Conservation (phyloP, 2,113 vertebrate species). For the Sinocyclocheilus anshuiensis region DNA sequence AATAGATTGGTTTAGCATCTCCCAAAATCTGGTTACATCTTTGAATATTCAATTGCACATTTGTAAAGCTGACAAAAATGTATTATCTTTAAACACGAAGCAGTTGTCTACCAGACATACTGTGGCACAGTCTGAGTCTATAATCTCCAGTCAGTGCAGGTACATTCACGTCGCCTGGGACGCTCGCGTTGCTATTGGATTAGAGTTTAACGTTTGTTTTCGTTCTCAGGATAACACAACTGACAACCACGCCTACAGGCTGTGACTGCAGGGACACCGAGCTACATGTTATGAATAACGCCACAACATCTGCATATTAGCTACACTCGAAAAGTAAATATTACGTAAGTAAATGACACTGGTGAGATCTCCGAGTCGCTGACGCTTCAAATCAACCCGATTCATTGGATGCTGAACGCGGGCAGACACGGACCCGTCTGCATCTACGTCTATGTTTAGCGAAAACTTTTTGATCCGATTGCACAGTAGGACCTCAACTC, state of each 20-base stretch:
- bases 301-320: background rate
- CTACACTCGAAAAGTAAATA: constrained; percentile 16
- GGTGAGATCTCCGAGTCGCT: background rate
- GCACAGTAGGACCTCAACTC: too few relatives aligned
- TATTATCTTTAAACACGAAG: background rate
- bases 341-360: constrained; percentile 7
- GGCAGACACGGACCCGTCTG: background rate
- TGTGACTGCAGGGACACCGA: background rate
- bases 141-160: background rate
- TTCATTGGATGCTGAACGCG: constrained; percentile 2
- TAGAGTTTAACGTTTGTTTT: background rate
- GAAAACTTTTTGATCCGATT: constrained; percentile 3
- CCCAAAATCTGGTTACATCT: background rate
- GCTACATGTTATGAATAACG: background rate
- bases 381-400: background rate
- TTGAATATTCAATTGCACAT: background rate
- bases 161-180: background rate
- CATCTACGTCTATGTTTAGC: background rate
- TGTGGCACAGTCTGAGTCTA: background rate
- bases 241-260: constrained; percentile 9
- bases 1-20: background rate
- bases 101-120: background rate
- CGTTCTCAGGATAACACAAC: constrained; percentile 13
- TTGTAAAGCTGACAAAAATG: background rate
- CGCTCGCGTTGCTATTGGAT: background rate